Evolutionary conservation across 37 sponge, comb jelly and placozoan species (phyloP).

Genomic region (Theonella swinhoei): DNA sequence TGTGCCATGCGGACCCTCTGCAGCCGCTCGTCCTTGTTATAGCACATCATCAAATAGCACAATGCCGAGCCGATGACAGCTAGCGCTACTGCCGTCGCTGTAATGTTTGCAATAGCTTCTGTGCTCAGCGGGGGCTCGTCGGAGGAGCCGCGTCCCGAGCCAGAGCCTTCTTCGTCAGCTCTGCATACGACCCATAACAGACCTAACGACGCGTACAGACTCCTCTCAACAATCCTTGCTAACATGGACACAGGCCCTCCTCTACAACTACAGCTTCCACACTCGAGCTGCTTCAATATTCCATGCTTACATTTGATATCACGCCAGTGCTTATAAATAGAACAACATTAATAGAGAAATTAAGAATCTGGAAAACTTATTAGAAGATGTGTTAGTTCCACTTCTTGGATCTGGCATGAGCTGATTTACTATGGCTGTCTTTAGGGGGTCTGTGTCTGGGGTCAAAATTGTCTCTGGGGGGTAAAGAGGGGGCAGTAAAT

Average conservation of each 20-base stretch:
- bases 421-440: neutral
- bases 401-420: neutral
- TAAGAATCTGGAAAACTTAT: no score
- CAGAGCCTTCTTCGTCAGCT: no score
- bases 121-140: constrained; percentile 11
- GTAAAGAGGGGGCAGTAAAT: neutral
- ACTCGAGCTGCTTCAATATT: no score
- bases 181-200: neutral
- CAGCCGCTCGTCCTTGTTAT: constrained; percentile 7
- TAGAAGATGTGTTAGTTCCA: neutral
- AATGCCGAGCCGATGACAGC: constrained; percentile 13
- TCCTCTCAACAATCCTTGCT: no score
- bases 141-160: neutral
- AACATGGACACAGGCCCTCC: no score
- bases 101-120: constrained; percentile 50
- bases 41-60: constrained; percentile 1
- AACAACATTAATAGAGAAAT: neutral
- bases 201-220: neutral
- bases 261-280: no score
- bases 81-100: neutral
- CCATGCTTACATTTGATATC: no score
- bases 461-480: neutral
- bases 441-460: neutral
- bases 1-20: constrained; percentile 31
- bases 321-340: neutral